Percentiles rank a stretch among this genome's conserved stretches.
Conservation (phyloP, 1,140 invertebrate genomes). For the Calliopsis andreniformis region DNA sequence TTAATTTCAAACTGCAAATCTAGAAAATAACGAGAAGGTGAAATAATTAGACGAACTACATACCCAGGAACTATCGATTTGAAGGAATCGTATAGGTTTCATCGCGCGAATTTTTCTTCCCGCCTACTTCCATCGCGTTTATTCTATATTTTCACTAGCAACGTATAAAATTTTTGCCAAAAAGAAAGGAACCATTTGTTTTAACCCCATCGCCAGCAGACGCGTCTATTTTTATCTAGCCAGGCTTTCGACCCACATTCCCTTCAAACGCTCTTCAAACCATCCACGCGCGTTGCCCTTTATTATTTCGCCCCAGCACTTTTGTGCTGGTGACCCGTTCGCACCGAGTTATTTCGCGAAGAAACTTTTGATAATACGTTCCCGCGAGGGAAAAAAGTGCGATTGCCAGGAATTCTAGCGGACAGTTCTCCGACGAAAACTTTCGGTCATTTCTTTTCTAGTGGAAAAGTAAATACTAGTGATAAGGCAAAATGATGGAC, state of each 20-base stretch:
- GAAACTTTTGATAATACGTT: conserved; percentile 14
- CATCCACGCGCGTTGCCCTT: conserved; percentile 1
- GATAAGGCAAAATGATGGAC: not conserved
- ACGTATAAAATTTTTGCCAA: too few species aligned
- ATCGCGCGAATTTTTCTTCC: not conserved
- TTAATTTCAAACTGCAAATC: too few species aligned
- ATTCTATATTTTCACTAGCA: too few species aligned
- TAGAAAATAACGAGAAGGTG: too few species aligned
- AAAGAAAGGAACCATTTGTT: conserved; percentile 11
- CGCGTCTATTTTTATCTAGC: conserved; percentile 36
- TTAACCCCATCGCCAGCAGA: conserved; percentile 25
- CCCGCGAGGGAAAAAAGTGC: not conserved
- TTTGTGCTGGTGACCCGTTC: not conserved
- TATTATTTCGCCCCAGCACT: conserved; percentile 11
- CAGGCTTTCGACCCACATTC: conserved; percentile 8
- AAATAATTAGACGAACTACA: too few species aligned
- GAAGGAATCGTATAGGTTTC: not conserved
- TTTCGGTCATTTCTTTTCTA: not conserved
- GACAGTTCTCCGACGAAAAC: conserved; percentile 5
- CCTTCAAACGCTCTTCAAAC: conserved; percentile 1
- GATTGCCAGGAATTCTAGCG: not conserved
- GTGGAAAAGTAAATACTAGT: not conserved
- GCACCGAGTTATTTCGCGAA: not conserved
- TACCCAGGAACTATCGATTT: not conserved
- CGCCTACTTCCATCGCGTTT: not conserved